phyloP scores from a whole-genome alignment of 2,113 vertebrate genomes.

The Erinaceus europaeus region DNA sequence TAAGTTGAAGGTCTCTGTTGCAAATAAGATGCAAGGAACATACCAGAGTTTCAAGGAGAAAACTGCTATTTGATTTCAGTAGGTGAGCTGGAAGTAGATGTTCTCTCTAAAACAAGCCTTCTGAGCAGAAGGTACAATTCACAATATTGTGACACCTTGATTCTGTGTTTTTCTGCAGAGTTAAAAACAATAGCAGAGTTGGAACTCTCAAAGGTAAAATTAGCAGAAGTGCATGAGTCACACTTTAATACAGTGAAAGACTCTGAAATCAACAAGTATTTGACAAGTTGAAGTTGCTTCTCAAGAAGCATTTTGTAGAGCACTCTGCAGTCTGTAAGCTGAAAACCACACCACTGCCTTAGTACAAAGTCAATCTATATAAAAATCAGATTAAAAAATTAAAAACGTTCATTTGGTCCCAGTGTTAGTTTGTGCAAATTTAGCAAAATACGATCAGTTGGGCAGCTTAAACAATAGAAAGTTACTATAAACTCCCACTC shows the following conservation, averaged over 20 bases:
- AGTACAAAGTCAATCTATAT: background rate
- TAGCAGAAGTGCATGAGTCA: constrained; percentile 8
- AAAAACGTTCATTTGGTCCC: background rate
- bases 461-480: background rate
- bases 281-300: background rate
- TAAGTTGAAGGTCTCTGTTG: background rate
- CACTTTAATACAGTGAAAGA: background rate
- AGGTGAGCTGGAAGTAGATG: constrained; percentile 39
- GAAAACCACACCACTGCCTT: background rate
- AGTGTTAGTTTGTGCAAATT: background rate
- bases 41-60: constrained; percentile 20
- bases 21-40: constrained; percentile 47
- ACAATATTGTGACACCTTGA: constrained; percentile 61
- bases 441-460: background rate
- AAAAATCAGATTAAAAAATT: background rate
- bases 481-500: background rate
- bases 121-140: constrained; percentile 8
- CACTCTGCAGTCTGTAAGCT: background rate
- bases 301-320: background rate
- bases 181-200: constrained; percentile 43
- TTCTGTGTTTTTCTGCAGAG: constrained; percentile 42
- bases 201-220: constrained; percentile 47
- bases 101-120: constrained; percentile 53
- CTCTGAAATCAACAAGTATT: constrained; percentile 18
- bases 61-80: constrained; percentile 20